Evolutionary conservation across 2,113 vertebrate genomes (phyloP).

Genomic region (Enhydra lutris): DNA sequence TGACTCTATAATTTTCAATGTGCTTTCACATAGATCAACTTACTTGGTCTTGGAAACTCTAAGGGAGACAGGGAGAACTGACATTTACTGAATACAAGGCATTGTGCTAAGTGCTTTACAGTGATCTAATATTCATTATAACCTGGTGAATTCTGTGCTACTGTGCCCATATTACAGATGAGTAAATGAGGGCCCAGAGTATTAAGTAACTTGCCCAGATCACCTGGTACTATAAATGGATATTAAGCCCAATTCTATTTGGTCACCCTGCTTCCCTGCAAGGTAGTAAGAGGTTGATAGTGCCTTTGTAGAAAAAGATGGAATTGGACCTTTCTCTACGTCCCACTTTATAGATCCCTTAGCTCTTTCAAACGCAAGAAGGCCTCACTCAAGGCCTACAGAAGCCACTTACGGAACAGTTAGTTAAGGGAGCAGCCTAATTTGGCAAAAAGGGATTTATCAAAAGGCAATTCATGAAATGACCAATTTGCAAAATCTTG

Average conservation of each 20-base stretch:
- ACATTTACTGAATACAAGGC: background rate
- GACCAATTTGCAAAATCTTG: background rate
- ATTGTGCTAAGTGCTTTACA: background rate
- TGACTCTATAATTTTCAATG: background rate
- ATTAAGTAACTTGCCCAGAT: background rate
- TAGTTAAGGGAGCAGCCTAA: background rate
- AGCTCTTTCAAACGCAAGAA: background rate
- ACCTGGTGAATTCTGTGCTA: background rate
- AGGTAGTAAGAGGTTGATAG: background rate
- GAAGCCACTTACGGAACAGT: background rate
- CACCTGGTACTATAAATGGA: background rate
- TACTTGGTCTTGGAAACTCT: background rate
- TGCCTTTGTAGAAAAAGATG: background rate
- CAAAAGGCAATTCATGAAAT: background rate
- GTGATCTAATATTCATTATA: background rate
- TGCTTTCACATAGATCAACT: background rate
- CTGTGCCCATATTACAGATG: background rate
- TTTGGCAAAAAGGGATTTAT: background rate
- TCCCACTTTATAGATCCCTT: background rate
- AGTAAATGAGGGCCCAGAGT: background rate
- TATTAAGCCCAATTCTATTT: background rate
- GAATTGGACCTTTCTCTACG: background rate
- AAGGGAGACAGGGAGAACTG: background rate
- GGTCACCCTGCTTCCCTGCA: background rate
- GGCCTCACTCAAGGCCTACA: background rate